phyloP scores from a whole-genome alignment of 2,888 invertebrate species.

The Epirrita christyi region DNA sequence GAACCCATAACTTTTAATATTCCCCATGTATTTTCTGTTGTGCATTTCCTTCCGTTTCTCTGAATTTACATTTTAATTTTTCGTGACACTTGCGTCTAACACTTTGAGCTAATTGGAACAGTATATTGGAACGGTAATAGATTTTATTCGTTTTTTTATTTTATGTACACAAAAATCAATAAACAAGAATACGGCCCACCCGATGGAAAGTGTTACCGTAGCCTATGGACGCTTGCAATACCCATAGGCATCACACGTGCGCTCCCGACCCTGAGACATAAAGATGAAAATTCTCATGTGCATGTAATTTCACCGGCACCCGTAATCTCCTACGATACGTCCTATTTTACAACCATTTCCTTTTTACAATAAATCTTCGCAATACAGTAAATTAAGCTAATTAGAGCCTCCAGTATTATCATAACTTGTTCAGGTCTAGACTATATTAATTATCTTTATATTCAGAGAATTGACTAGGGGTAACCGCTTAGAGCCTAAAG shows the following conservation, averaged over 20 bases:
- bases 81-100: slow-evolving; percentile 8
- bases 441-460: neutral
- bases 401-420: neutral
- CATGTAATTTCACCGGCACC: no score
- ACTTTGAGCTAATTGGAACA: slow-evolving; percentile 14
- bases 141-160: slow-evolving; percentile 18
- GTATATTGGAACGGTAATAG: slow-evolving; percentile 11
- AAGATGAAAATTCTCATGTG: no score
- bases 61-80: slow-evolving; percentile 21
- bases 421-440: neutral
- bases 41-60: slow-evolving; percentile 9
- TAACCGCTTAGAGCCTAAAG: neutral
- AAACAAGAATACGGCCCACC: no score
- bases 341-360: no score
- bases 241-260: no score
- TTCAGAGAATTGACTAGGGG: neutral
- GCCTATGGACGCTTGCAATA: no score
- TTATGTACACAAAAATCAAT: no score
- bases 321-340: no score
- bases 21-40: slow-evolving; percentile 15
- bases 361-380: no score
- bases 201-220: no score
- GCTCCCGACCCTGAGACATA: no score
- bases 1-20: slow-evolving; percentile 37
- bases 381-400: neutral